Percentiles rank a stretch among this genome's conserved stretches.
phyloP scores from a whole-genome alignment of 1,140 invertebrate genomes.

The Papilio aristodemus region DNA sequence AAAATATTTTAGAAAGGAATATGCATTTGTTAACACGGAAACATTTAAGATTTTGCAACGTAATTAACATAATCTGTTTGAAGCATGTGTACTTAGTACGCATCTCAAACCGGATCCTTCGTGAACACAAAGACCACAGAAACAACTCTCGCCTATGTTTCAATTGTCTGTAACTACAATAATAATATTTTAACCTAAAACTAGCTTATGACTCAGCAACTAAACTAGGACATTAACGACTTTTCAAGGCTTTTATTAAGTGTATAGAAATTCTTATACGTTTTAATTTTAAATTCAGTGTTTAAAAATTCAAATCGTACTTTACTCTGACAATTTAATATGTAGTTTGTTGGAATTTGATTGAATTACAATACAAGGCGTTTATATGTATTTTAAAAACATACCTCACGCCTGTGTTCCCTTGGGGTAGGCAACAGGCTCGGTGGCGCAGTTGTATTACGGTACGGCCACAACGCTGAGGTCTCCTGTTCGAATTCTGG shows the following conservation, averaged over 20 bases:
- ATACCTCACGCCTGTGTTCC: no score
- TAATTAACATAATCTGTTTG: neutral
- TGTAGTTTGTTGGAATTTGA: no score
- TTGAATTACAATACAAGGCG: no score
- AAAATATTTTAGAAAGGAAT: slow-evolving; percentile 18
- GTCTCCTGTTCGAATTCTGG: no score
- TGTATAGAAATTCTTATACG: no score
- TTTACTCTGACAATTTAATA: no score
- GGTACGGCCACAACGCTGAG: no score
- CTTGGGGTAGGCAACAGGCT: no score
- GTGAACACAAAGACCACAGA: slow-evolving; percentile 25
- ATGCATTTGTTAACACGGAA: neutral
- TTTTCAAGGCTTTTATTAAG: neutral
- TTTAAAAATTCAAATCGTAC: no score
- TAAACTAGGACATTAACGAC: neutral
- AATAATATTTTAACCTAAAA: slow-evolving; percentile 8
- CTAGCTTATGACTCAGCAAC: neutral
- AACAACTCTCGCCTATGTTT: slow-evolving; percentile 31
- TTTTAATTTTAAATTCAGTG: no score
- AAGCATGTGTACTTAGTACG: slow-evolving; percentile 18
- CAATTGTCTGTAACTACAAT: neutral
- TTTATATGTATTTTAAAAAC: no score
- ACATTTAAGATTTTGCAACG: neutral
- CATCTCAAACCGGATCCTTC: slow-evolving; percentile 33
- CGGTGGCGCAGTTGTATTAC: no score